A percentile compares a stretch with the other conserved stretches of the same genome.
Conservation (phyloP, 2,888 invertebrate species). For the Cheilosia vulpina region DNA sequence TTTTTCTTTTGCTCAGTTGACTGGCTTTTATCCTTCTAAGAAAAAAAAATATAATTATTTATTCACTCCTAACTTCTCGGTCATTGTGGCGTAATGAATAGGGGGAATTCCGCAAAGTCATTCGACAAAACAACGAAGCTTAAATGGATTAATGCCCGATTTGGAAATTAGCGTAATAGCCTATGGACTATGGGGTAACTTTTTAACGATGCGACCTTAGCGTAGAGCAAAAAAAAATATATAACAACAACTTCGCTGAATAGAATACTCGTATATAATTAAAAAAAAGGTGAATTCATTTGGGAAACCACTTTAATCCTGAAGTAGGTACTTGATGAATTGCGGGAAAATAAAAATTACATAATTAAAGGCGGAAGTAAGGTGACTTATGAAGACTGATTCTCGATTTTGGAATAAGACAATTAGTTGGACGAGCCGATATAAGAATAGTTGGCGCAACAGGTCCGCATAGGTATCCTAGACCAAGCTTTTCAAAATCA, state of each 20-base stretch:
- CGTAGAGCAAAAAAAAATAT: not conserved
- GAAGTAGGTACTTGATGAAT: not conserved
- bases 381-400: not conserved
- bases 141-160: slow-evolving; percentile 8
- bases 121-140: slow-evolving; percentile 35
- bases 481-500: too few species aligned
- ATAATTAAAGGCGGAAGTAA: not conserved
- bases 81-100: slow-evolving; percentile 39
- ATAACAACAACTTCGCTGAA: not conserved
- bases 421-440: too few species aligned
- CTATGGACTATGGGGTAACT: slow-evolving; percentile 2
- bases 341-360: not conserved
- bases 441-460: too few species aligned
- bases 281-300: not conserved
- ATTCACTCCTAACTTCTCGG: slow-evolving; percentile 27
- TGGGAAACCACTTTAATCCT: not conserved
- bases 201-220: slow-evolving; percentile 10
- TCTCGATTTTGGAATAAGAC: too few species aligned
- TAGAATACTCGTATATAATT: not conserved
- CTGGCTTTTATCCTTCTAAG: not conserved
- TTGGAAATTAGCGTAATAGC: slow-evolving; percentile 26
- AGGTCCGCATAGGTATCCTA: too few species aligned
- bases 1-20: not conserved
- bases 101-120: slow-evolving; percentile 29
- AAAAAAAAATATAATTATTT: not conserved